Percentiles rank a stretch among this genome's conserved stretches.
These are phyloP conservation scores for Ostrea edulis DNA, from an alignment of 1,140 invertebrate genomes.

Conservation along the genomic window DNA sequence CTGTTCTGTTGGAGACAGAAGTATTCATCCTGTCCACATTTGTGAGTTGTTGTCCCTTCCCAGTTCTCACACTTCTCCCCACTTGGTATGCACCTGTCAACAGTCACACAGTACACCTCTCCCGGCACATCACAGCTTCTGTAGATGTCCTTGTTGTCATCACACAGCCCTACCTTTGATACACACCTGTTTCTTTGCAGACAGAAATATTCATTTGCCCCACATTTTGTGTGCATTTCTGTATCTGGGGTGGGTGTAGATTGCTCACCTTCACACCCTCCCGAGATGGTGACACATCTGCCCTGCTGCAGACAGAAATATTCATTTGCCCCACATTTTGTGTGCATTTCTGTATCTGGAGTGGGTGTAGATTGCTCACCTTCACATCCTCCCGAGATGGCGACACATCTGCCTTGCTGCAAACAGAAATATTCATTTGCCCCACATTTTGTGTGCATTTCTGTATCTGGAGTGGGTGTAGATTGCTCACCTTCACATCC, in stretches of 20 bases:
- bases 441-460: no score
- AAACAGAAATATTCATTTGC: no score
- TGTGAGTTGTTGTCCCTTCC: not conserved
- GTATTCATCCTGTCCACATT: not conserved
- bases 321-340: not conserved
- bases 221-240: not conserved
- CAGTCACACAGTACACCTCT: slow-evolving; percentile 7
- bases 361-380: no score
- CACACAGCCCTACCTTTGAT: not conserved
- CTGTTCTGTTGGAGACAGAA: slow-evolving; percentile 11
- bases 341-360: no score
- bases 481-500: not conserved
- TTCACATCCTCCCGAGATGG: no score
- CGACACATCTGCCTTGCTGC: no score
- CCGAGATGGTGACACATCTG: not conserved
- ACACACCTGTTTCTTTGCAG: slow-evolving; percentile 17
- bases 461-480: no score
- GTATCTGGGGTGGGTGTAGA: not conserved
- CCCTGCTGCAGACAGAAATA: not conserved
- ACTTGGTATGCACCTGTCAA: not conserved
- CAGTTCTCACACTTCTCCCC: not conserved
- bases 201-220: not conserved
- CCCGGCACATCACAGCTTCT: not conserved
- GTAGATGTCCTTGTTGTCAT: not conserved
- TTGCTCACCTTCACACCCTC: not conserved